Evolutionary conservation across 2,888 invertebrate genomes (phyloP), one percentile per base, ranked within the genome.

Genomic region (Leistus spinibarbis): DNA sequence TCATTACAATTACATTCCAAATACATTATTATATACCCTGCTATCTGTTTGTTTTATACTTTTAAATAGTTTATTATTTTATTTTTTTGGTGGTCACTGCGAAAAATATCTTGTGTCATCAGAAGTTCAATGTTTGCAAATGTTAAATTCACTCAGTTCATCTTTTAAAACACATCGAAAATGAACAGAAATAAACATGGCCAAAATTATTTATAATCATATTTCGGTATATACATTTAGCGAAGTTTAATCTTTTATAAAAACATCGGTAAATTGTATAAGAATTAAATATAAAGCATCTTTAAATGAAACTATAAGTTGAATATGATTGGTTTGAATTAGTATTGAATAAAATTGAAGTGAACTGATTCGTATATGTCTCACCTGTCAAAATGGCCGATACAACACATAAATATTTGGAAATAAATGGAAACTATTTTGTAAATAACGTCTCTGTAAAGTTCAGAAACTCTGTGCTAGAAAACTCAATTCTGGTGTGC

Each of bases 81-180:
- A 63, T 54, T 73, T 69, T 75, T 64, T 75, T 75, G 68, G 69
- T 22, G 68, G 64, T 68, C 75, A 75, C 75, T 75, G 75, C 69
- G 75, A 75, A 75, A 75, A 75, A 75, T 64, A 75, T 69, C 64
- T 75, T 69, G 69, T 69, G 64, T 75, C 75, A 75, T 75, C 69
- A 69, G 69, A 69, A 69, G 64, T 75, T 75, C 75, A 75, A 57
- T 67, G 62, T 67, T 73, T 73, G 62, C 72, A 72, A 63, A 56
- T 65, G 54, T 67, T 54, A 64, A 67, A 73, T 67, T 71, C 40
- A 60, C 19, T 20, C 60, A 60, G 60, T 60, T 60, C 60, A 60
- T 60, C 60, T 19, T 60, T 60, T 20, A 19, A 60, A 60, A 60
- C 53, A 70, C 62, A 70, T 63, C 40, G 54, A 53, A 60, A 69